Percentiles rank a stretch among this genome's conserved stretches.
These are phyloP conservation scores for Diachrysia chrysitis DNA, from an alignment of 2,888 invertebrate species.

Conservation along the genomic window DNA sequence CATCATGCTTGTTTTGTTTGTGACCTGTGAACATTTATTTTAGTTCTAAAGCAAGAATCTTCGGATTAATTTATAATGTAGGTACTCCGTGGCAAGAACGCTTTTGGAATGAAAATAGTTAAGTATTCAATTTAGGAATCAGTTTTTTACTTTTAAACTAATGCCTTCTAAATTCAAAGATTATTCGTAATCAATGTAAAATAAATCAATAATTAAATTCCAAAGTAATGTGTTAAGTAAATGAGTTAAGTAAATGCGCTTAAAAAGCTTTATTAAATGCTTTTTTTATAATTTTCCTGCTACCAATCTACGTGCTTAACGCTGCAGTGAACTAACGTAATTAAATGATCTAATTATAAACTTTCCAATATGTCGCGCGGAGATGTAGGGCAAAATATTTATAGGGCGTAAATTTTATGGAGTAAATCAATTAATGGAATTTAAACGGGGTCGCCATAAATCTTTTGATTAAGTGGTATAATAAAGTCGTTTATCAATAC, in stretches of 20 bases:
- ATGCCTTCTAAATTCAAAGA: too few species aligned
- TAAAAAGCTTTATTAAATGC: too few species aligned
- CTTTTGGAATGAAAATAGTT: too few species aligned
- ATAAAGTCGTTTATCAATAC: not conserved
- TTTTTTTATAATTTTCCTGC: too few species aligned
- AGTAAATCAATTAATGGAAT: not conserved
- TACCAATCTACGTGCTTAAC: not conserved
- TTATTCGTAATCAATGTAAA: too few species aligned
- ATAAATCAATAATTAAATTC: too few species aligned
- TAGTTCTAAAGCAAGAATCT: not conserved
- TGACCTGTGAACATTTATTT: not conserved
- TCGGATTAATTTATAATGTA: too few species aligned
- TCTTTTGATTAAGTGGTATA: not conserved
- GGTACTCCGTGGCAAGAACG: too few species aligned
- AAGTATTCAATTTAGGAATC: too few species aligned
- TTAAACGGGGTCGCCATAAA: not conserved
- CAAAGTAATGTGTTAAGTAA: too few species aligned
- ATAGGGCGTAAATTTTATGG: not conserved
- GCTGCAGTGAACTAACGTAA: conserved; percentile 19
- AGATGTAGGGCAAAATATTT: conserved; percentile 20
- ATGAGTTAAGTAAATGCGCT: too few species aligned
- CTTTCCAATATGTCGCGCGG: conserved; percentile 22
- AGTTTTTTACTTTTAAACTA: too few species aligned
- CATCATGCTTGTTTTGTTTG: not conserved
- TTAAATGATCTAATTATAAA: conserved; percentile 24